These are phyloP conservation scores for Plumapathes pennacea DNA, from an alignment of 92 coral and sea anemone species.

Conservation along the genomic window DNA sequence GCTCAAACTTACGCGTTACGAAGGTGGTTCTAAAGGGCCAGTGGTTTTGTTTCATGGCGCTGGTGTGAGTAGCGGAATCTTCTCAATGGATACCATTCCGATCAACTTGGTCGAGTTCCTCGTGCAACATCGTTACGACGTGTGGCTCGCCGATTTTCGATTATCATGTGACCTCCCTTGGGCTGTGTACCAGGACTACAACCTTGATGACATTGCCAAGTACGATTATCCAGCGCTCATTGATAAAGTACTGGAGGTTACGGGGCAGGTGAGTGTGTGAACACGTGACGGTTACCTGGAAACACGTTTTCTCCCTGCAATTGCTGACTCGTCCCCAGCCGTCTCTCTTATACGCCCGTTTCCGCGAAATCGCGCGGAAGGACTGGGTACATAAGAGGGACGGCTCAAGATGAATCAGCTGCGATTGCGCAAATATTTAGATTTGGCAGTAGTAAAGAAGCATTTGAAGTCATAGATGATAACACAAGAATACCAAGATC, in stretches of 20 bases:
- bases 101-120: slow-evolving; percentile 19
- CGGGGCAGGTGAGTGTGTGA: slow-evolving; percentile 42
- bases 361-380: too few relatives aligned
- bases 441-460: too few relatives aligned
- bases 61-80: slow-evolving; percentile 53
- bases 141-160: slow-evolving; percentile 58
- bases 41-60: slow-evolving; percentile 51
- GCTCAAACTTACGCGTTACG: slow-evolving; percentile 33
- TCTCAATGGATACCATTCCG: slow-evolving; percentile 31
- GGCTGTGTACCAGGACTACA: slow-evolving; percentile 14
- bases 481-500: too few relatives aligned
- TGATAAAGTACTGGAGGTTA: slow-evolving; percentile 50
- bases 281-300: too few relatives aligned
- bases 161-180: slow-evolving; percentile 36
- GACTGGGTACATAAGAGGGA: too few relatives aligned
- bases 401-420: too few relatives aligned
- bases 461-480: too few relatives aligned
- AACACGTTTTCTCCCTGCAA: too few relatives aligned
- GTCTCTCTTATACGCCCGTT: too few relatives aligned
- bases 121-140: slow-evolving; percentile 32
- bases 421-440: too few relatives aligned
- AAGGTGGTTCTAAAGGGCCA: slow-evolving; percentile 45
- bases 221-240: slow-evolving; percentile 43
- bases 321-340: too few relatives aligned
- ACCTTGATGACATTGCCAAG: slow-evolving; percentile 42